phyloP scores from a whole-genome alignment of 2,888 invertebrate genomes.

The Nomada flava region DNA sequence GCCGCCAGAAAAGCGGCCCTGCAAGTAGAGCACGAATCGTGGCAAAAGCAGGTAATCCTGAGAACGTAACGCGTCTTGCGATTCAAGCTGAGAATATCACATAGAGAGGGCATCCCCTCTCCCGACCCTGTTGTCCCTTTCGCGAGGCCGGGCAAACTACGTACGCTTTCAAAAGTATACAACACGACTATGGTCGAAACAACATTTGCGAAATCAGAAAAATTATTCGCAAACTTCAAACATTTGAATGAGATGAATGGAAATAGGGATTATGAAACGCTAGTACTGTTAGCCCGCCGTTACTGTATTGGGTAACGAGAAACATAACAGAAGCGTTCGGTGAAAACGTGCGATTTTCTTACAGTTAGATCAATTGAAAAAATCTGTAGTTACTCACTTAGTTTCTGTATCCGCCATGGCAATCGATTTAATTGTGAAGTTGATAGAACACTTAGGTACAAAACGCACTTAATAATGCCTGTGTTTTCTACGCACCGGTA shows the following conservation, averaged over 20 bases:
- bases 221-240: neutral
- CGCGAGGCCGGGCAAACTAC: constrained; percentile 50
- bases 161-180: constrained; percentile 48
- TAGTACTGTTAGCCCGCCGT: constrained; percentile 32
- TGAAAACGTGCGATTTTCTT: constrained; percentile 55
- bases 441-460: constrained; percentile 48
- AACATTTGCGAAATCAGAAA: constrained; percentile 19
- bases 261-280: neutral
- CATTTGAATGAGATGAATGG: neutral
- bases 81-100: constrained; percentile 70
- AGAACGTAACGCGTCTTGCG: constrained; percentile 73
- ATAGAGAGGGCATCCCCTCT: constrained; percentile 66
- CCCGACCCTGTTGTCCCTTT: constrained; percentile 54
- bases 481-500: constrained; percentile 73
- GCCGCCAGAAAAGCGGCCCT: constrained; percentile 54
- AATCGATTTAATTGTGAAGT: constrained; percentile 60
- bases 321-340: constrained; percentile 34
- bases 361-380: constrained; percentile 47
- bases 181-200: constrained; percentile 25
- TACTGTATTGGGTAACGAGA: constrained; percentile 27
- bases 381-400: constrained; percentile 69
- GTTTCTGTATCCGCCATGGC: constrained; percentile 75
- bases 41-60: constrained; percentile 66
- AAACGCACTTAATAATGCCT: constrained; percentile 57
- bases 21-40: constrained; percentile 69